Evolutionary conservation across 1,140 invertebrate species (phyloP), one percentile per base, ranked within the genome.

Genomic region (Eumaeus atala): DNA sequence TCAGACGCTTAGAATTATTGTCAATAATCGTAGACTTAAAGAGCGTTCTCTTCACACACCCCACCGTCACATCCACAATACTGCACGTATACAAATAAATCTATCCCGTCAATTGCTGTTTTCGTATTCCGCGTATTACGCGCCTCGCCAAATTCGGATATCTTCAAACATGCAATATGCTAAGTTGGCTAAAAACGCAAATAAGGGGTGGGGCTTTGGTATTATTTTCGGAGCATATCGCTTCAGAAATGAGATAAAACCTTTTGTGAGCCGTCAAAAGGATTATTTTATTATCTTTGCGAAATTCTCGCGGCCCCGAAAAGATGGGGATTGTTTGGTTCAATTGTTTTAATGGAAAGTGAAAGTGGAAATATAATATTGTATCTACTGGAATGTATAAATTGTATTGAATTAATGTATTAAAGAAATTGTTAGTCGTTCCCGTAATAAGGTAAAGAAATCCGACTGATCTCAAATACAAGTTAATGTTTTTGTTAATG

Each of bases 261-360:
- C 61, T 28, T 59, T 68, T 61, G 61, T 50, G 56, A 59, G 58
- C 63, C 42, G 47, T 6, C 21, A 28, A 68, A 68, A 59, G 66
- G 66, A 72, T 74, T 74, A 76, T 68, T 72, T 65, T 74, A 74
- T 76, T 73, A 76, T 76, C 61, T 64, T 70, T 67, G 69, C 66
- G 58, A 70, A 71, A 71, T 72, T 67, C 62, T 56, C 62, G 48
- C 47, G 54, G 51, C 54, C 51, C 51, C 35, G 47, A 48, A 42
- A 55, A 59, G 54, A 53, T 50, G 50, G 50, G 56, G 54, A 58
- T 58, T 56, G 52, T 54, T 50, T 48, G 48, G 51, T 48, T 36
- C 16, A 37, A 34, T 58, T 52, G 34, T 34, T 50, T 50, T 50
- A 28, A 6, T 28, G 21, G 6, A 28, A 28, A 28, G 18, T 9